Percentiles rank a stretch among this genome's conserved stretches.
Evolutionary conservation across 2,113 vertebrate species (phyloP).

Genomic region (Dicerorhinus sumatrensis): DNA sequence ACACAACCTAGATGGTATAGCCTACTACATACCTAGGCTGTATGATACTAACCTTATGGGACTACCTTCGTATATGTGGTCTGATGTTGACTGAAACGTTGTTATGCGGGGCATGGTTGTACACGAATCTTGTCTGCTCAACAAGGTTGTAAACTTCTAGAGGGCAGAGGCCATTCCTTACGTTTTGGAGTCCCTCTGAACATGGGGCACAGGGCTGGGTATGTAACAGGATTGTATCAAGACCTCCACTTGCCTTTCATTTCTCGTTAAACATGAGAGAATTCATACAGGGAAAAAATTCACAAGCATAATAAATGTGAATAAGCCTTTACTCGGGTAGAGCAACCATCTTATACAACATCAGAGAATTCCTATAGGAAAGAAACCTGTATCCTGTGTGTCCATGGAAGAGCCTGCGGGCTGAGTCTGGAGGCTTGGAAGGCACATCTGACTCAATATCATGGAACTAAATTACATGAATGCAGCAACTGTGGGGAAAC

Average conservation of each 20-base stretch:
- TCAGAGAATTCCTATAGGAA: conserved; percentile 47
- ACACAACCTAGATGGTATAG: too few species aligned
- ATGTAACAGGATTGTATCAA: background rate
- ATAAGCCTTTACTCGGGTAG: conserved; percentile 40
- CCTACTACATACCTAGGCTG: too few species aligned
- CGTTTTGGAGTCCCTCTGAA: background rate
- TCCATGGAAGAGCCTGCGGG: background rate
- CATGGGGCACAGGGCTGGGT: background rate
- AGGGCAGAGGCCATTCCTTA: background rate
- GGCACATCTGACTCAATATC: background rate
- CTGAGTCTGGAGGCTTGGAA: background rate
- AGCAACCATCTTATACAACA: background rate
- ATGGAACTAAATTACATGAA: background rate
- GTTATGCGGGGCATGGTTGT: too few species aligned
- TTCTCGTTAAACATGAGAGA: conserved; percentile 51
- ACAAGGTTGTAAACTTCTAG: background rate
- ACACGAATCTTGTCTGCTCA: background rate
- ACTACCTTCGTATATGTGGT: too few species aligned
- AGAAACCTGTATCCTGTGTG: background rate
- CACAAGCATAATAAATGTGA: background rate
- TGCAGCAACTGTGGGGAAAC: background rate
- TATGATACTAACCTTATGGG: too few species aligned
- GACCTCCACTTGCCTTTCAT: background rate
- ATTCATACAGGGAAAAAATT: background rate
- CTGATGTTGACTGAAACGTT: too few species aligned